Conservation (phyloP, 2,888 invertebrate genomes). For the Polydrusus cervinus region DNA sequence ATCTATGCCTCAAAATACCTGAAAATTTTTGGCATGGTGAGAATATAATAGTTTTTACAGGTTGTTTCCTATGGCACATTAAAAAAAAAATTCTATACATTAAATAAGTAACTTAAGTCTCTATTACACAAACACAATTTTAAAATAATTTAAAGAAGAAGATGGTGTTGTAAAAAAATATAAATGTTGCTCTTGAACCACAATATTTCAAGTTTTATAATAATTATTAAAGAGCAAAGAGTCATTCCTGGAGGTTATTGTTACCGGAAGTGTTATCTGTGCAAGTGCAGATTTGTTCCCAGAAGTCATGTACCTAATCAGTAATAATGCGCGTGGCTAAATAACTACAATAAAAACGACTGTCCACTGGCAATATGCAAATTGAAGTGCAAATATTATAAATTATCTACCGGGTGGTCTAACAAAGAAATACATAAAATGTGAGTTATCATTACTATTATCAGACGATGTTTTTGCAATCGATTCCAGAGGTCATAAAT, state of each 20-base stretch:
- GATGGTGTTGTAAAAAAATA: too few relatives aligned
- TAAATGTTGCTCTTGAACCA: neutral
- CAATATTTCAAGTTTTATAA: slow-evolving; percentile 24
- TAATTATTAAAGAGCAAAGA: slow-evolving; percentile 37
- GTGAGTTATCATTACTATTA: neutral
- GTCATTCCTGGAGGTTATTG: slow-evolving; percentile 68
- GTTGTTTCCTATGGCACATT: too few relatives aligned
- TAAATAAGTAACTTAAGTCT: too few relatives aligned
- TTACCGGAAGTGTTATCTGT: slow-evolving; percentile 69
- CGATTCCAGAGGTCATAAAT: too few relatives aligned
- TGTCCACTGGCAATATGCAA: slow-evolving; percentile 7
- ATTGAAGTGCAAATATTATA: slow-evolving; percentile 7
- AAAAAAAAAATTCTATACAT: too few relatives aligned
- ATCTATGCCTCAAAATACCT: too few relatives aligned
- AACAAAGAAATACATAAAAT: neutral
- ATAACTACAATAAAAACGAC: neutral
- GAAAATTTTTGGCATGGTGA: too few relatives aligned
- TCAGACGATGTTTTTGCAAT: too few relatives aligned
- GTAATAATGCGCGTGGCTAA: slow-evolving; percentile 58
- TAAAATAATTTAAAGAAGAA: too few relatives aligned
- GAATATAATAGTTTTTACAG: too few relatives aligned
- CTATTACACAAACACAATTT: too few relatives aligned
- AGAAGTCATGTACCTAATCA: slow-evolving; percentile 64
- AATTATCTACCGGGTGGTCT: slow-evolving; percentile 3
- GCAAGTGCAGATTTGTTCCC: slow-evolving; percentile 68